Percentiles rank a stretch among this genome's conserved stretches.
phyloP scores from a whole-genome alignment of 2,113 vertebrate genomes.

The Apteryx mantelli region DNA sequence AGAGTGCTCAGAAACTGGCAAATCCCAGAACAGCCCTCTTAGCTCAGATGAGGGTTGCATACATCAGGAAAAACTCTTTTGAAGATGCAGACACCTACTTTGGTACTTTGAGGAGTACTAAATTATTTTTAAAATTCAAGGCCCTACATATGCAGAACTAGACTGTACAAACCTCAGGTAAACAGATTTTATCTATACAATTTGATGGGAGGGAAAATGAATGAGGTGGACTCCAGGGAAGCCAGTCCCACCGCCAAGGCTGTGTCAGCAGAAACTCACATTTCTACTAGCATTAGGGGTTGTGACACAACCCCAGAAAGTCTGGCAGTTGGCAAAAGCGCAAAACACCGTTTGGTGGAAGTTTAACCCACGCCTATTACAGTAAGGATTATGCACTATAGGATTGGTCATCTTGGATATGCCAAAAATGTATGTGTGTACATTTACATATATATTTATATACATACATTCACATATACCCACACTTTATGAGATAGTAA shows the following conservation, averaged over 20 bases:
- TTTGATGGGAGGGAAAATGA: background rate
- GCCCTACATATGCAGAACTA: background rate
- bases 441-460: too few species aligned
- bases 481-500: too few species aligned
- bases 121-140: background rate
- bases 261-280: background rate
- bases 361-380: too few species aligned
- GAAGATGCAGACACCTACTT: background rate
- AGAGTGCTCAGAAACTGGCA: background rate
- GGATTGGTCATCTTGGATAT: too few species aligned
- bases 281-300: too few species aligned
- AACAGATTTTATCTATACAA: background rate
- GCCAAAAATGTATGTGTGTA: too few species aligned
- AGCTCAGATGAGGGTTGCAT: background rate
- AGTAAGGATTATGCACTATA: too few species aligned
- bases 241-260: background rate
- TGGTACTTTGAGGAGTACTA: background rate
- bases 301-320: too few species aligned
- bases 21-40: background rate
- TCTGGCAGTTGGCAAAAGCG: too few species aligned
- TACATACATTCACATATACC: too few species aligned
- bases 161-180: background rate
- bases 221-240: background rate
- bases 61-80: background rate
- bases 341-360: too few species aligned